These are phyloP conservation scores for Agapornis canus DNA, from an alignment of 2,797 vertebrate genomes.

Conservation along the genomic window DNA sequence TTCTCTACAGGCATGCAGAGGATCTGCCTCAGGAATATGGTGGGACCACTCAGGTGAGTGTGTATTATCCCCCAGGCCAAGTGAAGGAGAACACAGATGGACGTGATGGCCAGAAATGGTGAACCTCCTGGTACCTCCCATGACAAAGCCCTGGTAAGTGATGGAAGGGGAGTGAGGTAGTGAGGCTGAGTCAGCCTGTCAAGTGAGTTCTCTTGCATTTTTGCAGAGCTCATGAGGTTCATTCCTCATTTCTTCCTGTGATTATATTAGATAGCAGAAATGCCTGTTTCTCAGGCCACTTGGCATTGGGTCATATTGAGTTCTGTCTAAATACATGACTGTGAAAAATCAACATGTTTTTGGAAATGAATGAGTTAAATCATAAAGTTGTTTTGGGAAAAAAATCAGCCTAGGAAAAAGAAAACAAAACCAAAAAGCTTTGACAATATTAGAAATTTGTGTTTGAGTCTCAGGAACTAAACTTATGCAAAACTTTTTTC, in stretches of 20 bases:
- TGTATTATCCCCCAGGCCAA: background rate
- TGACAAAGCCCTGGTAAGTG: background rate
- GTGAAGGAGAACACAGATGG: background rate
- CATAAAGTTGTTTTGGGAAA: background rate
- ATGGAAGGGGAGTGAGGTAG: background rate
- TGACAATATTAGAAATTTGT: background rate
- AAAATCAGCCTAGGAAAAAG: background rate
- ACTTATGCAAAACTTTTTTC: background rate
- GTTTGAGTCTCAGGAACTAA: background rate
- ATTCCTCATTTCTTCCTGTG: background rate
- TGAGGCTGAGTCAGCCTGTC: background rate
- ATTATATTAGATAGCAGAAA: background rate
- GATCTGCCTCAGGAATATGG: background rate
- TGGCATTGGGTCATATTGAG: background rate
- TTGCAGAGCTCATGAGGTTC: background rate
- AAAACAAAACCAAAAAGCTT: background rate
- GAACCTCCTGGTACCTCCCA: background rate
- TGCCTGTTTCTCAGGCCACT: background rate
- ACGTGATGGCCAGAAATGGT: background rate
- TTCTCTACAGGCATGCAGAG: slow-evolving; percentile 13
- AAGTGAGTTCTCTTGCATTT: background rate
- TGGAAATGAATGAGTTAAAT: background rate
- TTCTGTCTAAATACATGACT: background rate
- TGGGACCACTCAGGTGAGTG: background rate
- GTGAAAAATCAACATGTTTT: background rate